A percentile compares a stretch with the other conserved stretches of the same genome.
These are phyloP conservation scores for Rhabdomys pumilio DNA, from an alignment of 2,797 vertebrate species.

Conservation along the genomic window DNA sequence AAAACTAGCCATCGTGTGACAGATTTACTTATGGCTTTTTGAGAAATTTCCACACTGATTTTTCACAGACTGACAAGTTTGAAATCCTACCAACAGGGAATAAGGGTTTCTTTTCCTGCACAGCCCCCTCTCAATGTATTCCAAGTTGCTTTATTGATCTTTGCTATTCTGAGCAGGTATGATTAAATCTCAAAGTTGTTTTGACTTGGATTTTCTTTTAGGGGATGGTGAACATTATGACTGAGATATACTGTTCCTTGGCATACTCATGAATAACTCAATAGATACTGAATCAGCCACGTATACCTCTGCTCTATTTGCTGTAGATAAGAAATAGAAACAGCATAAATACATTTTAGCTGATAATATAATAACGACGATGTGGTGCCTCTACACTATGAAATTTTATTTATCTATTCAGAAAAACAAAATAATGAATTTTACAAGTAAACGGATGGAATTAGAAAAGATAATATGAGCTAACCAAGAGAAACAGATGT, in stretches of 20 bases:
- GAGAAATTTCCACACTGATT: background rate
- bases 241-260: background rate
- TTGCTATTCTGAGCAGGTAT: background rate
- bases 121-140: background rate
- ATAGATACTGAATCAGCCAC: background rate
- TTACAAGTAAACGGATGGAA: background rate
- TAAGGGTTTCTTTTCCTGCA: background rate
- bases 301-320: background rate
- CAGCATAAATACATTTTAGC: background rate
- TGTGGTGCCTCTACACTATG: background rate
- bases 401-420: background rate
- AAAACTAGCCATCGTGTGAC: background rate
- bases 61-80: background rate
- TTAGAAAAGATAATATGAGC: background rate
- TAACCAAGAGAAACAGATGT: background rate
- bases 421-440: background rate
- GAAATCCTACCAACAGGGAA: background rate
- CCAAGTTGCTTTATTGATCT: background rate
- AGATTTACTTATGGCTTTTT: background rate
- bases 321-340: background rate
- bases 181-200: background rate
- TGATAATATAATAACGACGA: background rate
- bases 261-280: background rate
- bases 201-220: background rate
- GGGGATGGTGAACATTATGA: background rate